phyloP scores from a whole-genome alignment of 1,140 invertebrate genomes.

The Pachyrhynchus sulphureomaculatus region DNA sequence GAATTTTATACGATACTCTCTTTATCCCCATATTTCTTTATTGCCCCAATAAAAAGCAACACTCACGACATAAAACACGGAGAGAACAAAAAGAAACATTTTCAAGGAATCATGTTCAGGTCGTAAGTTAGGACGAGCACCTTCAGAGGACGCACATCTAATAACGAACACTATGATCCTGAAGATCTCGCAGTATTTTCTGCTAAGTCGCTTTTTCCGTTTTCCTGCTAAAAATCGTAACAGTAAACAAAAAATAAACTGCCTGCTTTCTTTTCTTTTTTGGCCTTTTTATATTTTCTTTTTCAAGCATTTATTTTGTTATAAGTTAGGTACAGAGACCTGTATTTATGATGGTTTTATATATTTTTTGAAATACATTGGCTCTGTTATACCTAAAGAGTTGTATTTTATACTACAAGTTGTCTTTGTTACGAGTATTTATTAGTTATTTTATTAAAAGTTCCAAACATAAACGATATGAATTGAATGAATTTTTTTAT shows the following conservation, averaged over 20 bases:
- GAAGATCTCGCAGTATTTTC: slow-evolving; percentile 11
- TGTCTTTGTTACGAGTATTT: no score
- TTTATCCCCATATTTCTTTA: neutral
- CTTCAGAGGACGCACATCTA: slow-evolving; percentile 9
- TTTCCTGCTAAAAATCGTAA: slow-evolving; percentile 7
- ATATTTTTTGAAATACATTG: no score
- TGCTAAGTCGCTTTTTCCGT: slow-evolving; percentile 6
- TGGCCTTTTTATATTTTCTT: neutral
- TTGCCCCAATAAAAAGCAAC: neutral
- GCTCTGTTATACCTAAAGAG: no score
- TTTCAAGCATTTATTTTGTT: no score
- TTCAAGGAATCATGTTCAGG: slow-evolving; percentile 6
- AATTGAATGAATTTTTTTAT: no score
- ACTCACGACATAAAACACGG: neutral
- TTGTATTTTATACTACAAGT: no score
- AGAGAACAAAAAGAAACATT: slow-evolving; percentile 13
- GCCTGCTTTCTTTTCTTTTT: neutral
- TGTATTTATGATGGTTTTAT: no score
- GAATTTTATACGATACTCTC: neutral
- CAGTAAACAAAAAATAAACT: slow-evolving; percentile 11
- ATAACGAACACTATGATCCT: slow-evolving; percentile 12
- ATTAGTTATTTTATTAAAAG: no score
- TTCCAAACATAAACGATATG: no score
- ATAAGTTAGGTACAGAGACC: no score
- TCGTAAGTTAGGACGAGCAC: slow-evolving; percentile 8